Conservation (phyloP, 2,888 invertebrate genomes). For the Disparrhopalites patrizii region DNA sequence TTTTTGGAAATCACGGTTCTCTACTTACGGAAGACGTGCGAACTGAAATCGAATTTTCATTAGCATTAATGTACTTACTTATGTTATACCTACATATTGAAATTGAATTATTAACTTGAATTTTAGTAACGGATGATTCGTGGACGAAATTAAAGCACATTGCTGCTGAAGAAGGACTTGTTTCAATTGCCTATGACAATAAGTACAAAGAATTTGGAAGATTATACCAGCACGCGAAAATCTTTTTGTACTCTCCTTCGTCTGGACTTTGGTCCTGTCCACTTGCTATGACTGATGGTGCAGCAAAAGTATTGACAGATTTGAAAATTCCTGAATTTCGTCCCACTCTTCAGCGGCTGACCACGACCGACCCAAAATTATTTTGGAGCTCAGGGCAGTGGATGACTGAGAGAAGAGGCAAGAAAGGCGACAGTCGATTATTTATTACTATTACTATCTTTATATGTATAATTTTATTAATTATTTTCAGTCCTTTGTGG, state of each 20-base stretch:
- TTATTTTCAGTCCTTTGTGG: not conserved
- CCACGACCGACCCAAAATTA: conserved; percentile 52
- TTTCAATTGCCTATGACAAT: conserved; percentile 55
- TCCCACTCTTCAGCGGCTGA: conserved; percentile 50
- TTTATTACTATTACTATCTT: not conserved
- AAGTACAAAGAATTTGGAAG: conserved; percentile 52
- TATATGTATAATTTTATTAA: not conserved
- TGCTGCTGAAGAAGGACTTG: conserved; percentile 57
- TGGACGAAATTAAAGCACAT: conserved; percentile 56
- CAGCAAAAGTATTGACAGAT: conserved; percentile 55
- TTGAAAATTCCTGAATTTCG: conserved; percentile 35
- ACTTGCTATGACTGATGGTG: conserved; percentile 61
- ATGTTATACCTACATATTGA: not conserved
- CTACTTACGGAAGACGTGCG: too few relatives aligned
- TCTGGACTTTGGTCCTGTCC: conserved; percentile 58
- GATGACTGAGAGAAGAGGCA: conserved; percentile 58
- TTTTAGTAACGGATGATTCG: conserved; percentile 54
- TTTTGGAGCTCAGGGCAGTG: conserved; percentile 62
- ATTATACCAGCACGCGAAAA: conserved; percentile 56
- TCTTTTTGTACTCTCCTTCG: conserved; percentile 55
- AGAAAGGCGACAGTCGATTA: not conserved
- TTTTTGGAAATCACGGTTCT: too few relatives aligned
- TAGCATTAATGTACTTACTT: conserved; percentile 54
- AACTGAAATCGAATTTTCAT: too few relatives aligned
- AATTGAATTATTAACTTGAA: not conserved